These are phyloP conservation scores for Spodoptera littoralis DNA, from an alignment of 2,888 invertebrate genomes.

Conservation along the genomic window DNA sequence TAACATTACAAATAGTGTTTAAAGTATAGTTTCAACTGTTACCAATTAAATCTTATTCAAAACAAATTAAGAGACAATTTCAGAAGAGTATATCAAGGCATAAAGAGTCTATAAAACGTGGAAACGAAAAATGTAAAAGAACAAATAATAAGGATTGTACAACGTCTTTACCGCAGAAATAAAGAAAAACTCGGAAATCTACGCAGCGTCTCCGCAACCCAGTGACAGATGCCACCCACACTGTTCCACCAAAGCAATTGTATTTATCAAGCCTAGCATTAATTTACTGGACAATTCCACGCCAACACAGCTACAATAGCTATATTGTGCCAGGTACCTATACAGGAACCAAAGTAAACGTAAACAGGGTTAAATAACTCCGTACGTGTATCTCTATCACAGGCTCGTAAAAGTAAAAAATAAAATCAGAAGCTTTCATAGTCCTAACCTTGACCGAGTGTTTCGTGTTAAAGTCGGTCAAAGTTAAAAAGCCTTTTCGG, in stretches of 20 bases:
- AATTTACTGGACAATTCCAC: slow-evolving; percentile 11
- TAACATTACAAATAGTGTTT: no score
- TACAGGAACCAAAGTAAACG: slow-evolving; percentile 1
- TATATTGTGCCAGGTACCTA: not conserved
- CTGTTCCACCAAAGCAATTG: slow-evolving; percentile 14
- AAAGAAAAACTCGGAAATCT: not conserved
- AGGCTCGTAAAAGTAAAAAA: slow-evolving; percentile 3
- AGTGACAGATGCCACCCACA: slow-evolving; percentile 25
- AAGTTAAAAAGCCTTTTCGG: slow-evolving; percentile 42
- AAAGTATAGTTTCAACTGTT: no score
- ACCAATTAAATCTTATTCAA: no score
- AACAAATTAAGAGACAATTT: no score
- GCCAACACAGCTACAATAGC: slow-evolving; percentile 12
- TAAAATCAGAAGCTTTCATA: slow-evolving; percentile 10
- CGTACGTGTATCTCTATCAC: not conserved
- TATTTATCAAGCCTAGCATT: slow-evolving; percentile 20
- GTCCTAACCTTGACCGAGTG: slow-evolving; percentile 30
- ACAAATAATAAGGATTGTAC: slow-evolving; percentile 16
- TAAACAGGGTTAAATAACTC: slow-evolving; percentile 1
- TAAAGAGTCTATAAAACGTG: no score
- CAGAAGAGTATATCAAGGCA: no score
- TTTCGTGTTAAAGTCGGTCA: slow-evolving; percentile 34
- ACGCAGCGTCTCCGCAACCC: slow-evolving; percentile 2
- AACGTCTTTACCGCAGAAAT: not conserved
- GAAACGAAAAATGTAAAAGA: no score